Conservation (phyloP, 1,140 invertebrate species). For the Platorchestia sp. region DNA sequence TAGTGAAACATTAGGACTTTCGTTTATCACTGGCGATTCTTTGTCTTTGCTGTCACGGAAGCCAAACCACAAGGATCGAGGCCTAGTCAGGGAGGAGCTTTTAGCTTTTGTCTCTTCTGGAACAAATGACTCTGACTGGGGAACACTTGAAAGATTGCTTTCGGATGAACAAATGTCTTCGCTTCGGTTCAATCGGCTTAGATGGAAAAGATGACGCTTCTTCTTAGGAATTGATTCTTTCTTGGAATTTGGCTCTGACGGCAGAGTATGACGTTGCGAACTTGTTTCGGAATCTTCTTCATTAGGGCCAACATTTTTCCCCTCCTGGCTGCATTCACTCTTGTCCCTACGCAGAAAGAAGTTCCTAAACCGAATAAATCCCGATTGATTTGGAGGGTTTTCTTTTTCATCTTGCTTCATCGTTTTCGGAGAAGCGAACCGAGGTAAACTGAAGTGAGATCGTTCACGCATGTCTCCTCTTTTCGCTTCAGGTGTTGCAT, state of each 20-base stretch:
- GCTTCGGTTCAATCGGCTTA: slow-evolving; percentile 43
- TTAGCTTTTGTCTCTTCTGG: slow-evolving; percentile 38
- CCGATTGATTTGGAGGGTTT: neutral
- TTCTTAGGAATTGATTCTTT: slow-evolving; percentile 21
- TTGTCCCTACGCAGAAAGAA: slow-evolving; percentile 39
- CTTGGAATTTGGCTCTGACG: neutral
- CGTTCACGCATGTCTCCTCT: neutral
- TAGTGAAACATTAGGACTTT: neutral
- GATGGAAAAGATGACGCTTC: slow-evolving; percentile 40
- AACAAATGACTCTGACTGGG: slow-evolving; percentile 13
- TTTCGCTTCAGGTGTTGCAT: slow-evolving; percentile 39
- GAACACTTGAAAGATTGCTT: neutral
- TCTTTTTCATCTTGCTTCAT: slow-evolving; percentile 49
- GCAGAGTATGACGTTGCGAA: too few species aligned
- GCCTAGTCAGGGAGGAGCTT: slow-evolving; percentile 54
- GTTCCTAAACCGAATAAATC: slow-evolving; percentile 2
- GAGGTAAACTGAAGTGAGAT: slow-evolving; percentile 38
- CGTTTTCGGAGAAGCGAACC: slow-evolving; percentile 5
- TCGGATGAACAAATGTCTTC: slow-evolving; percentile 19
- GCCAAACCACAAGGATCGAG: slow-evolving; percentile 58
- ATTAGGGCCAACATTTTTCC: neutral
- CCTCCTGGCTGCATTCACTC: slow-evolving; percentile 16
- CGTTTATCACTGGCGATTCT: slow-evolving; percentile 21
- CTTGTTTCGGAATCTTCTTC: neutral
- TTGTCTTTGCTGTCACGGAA: slow-evolving; percentile 61